Evolutionary conservation across 2,888 invertebrate species (phyloP).

Genomic region (Brachyopa scutellaris): DNA sequence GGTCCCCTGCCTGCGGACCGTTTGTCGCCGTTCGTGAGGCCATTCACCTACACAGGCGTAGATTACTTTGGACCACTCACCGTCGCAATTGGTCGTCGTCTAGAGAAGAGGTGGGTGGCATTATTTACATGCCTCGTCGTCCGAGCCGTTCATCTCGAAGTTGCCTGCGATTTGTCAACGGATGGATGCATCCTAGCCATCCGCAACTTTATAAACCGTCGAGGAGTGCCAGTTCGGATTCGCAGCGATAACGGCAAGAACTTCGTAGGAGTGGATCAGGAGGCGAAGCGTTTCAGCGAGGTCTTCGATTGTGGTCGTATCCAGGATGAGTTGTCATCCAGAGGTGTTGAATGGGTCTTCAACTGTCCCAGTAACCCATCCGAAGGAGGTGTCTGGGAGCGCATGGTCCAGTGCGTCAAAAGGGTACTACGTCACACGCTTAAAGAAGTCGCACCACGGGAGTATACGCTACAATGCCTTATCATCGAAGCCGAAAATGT

Average conservation of each 20-base stretch:
- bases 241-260: no score
- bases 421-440: constrained; percentile 53
- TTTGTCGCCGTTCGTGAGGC: no score
- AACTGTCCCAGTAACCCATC: constrained; percentile 30
- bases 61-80: not conserved
- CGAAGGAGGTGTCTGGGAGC: constrained; percentile 72
- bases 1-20: constrained; percentile 48
- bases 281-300: constrained; percentile 28
- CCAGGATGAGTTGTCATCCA: constrained; percentile 26
- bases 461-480: constrained; percentile 52
- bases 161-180: constrained; percentile 17
- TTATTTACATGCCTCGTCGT: constrained; percentile 48
- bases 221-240: constrained; percentile 1
- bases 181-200: constrained; percentile 45
- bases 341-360: constrained; percentile 32
- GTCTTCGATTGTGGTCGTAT: constrained; percentile 23
- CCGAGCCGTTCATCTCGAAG: constrained; percentile 29
- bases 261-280: constrained; percentile 4
- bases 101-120: constrained; percentile 47
- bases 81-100: constrained; percentile 65
- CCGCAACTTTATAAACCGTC: constrained; percentile 50
- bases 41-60: no score
- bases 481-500: constrained; percentile 36
- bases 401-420: constrained; percentile 65
- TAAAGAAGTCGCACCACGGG: constrained; percentile 59